Evolutionary conservation across 2,888 invertebrate species (phyloP).

Genomic region (Cheilosia scutellata): DNA sequence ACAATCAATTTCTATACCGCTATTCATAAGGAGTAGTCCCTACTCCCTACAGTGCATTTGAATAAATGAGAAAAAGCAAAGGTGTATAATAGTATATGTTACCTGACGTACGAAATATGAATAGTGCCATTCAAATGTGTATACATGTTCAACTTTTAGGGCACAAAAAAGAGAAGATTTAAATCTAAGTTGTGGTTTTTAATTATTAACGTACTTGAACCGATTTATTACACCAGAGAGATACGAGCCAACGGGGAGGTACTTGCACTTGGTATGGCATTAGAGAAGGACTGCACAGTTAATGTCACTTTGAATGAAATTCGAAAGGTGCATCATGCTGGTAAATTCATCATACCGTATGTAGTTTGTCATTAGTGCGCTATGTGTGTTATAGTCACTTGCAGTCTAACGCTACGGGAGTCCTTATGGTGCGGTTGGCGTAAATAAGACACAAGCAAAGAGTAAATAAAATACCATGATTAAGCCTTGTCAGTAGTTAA

Average conservation of each 20-base stretch:
- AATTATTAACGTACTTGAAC: neutral
- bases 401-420: too few species aligned
- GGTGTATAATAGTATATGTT: too few species aligned
- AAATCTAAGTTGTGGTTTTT: neutral
- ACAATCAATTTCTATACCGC: neutral
- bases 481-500: too few species aligned
- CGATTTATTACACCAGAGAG: neutral
- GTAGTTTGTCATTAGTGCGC: too few species aligned
- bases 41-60: constrained; percentile 29
- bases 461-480: too few species aligned
- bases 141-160: too few species aligned
- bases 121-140: neutral
- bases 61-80: neutral
- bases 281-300: neutral
- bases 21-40: neutral
- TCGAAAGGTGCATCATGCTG: too few species aligned
- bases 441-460: too few species aligned
- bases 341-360: too few species aligned
- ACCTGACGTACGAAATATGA: neutral
- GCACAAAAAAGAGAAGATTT: neutral
- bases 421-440: too few species aligned
- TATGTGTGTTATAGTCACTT: too few species aligned
- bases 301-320: constrained; percentile 2
- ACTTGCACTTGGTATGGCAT: neutral
- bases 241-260: neutral